Evolutionary conservation across 1,140 invertebrate genomes (phyloP), one percentile per base, ranked within the genome.

Genomic region (Camponotus floridanus): DNA sequence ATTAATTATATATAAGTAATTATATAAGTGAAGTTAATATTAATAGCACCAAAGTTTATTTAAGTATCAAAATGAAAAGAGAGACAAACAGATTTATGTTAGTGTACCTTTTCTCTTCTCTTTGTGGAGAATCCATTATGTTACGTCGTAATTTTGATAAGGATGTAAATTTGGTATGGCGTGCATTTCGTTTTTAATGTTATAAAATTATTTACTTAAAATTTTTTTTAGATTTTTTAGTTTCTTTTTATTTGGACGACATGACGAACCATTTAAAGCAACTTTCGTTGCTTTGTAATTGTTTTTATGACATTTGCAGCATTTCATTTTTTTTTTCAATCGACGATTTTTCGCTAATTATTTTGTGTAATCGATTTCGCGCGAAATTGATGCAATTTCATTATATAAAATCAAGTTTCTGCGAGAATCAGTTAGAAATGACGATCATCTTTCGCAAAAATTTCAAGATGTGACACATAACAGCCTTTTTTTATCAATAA

Each of bases 271-370:
- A 18, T 4, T 8, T 5, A 64, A 42, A 65, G n/a, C 31, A 79
- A 80, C 15, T 55, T 80, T 68, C 31, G n/a, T 80, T 80, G 76
- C n/a, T 57, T 42, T 6, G 11, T 26, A 39, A 80, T 57, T 68
- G 33, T 79, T 39, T 51, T 13, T 36, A 3, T 36, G n/a, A 55
- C 4, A 36, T 78, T 78, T 33, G 76, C 2, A 39, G 13, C n/a
- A 39, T 68, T 65, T 57, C 33, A 55, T 15, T 51, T 18, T 51
- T 15, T 51, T 18, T 51, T 18, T 51, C 0, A 51, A 51, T 51
- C 15, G 6, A 7, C 8, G 45, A 67, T 67, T 36, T 51, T 36
- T 3, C 6, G 13, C 4, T 55, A 2, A 6, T 67, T 21, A 31
- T 51, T 55, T 2, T 67, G 36, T 2, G 36, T 33, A 36, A 79